phyloP scores from a whole-genome alignment of 2,888 invertebrate genomes.

The Metopia argyrocephala region DNA sequence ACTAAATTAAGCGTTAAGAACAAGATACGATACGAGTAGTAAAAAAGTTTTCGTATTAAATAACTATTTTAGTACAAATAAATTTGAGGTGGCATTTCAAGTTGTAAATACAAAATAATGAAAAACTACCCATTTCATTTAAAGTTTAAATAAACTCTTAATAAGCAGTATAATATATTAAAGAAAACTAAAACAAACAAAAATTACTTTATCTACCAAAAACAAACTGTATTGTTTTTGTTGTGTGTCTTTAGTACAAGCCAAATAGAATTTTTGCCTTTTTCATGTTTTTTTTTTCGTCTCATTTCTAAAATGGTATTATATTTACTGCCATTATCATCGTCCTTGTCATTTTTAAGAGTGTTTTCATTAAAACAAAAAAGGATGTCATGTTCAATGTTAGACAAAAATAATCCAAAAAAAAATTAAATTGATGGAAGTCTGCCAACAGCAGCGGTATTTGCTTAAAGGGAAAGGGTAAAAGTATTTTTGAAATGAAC shows the following conservation, averaged over 20 bases:
- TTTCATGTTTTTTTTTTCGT: neutral
- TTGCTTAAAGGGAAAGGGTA: neutral
- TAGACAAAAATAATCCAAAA: neutral
- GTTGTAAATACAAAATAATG: neutral
- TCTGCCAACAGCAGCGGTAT: neutral
- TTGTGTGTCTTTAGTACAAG: neutral
- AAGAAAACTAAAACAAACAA: neutral
- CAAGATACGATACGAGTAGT: no score
- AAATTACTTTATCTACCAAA: slow-evolving; percentile 1
- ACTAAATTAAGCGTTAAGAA: slow-evolving; percentile 3
- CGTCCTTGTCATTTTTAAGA: neutral
- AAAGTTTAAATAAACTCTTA: neutral
- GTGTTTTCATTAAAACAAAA: neutral
- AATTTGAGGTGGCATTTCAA: neutral
- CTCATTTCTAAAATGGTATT: neutral
- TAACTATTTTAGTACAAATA: neutral
- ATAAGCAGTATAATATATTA: neutral
- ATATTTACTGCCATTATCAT: neutral
- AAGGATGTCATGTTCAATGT: slow-evolving; percentile 30
- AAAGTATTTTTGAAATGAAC: slow-evolving; percentile 22
- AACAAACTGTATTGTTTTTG: neutral
- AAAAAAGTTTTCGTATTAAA: slow-evolving; percentile 8
- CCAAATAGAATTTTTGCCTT: slow-evolving; percentile 12
- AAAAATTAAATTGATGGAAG: no score
- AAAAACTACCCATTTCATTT: neutral